Evolutionary conservation across 2,888 invertebrate genomes (phyloP).

Genomic region (Acanthosepion lycidas): DNA sequence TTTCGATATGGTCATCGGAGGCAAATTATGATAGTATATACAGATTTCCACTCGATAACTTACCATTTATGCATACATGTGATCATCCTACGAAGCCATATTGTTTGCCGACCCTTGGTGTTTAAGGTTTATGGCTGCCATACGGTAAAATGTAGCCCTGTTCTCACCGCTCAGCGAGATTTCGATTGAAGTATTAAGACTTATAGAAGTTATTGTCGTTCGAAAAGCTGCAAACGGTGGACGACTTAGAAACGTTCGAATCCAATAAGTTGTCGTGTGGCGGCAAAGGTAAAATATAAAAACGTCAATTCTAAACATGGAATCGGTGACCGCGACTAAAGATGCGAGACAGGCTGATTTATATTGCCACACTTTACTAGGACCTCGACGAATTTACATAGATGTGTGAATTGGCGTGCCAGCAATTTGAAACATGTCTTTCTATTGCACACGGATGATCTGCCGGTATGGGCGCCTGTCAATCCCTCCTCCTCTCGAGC

Average conservation of each 20-base stretch:
- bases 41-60: neutral
- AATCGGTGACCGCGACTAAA: slow-evolving; percentile 1
- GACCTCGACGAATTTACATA: neutral
- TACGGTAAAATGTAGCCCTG: neutral
- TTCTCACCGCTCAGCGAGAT: neutral
- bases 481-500: neutral
- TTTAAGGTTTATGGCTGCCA: neutral
- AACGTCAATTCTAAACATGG: slow-evolving; percentile 18
- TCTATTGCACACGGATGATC: neutral
- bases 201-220: neutral
- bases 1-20: no score
- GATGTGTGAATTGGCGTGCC: slow-evolving; percentile 2
- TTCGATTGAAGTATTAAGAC: neutral
- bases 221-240: neutral
- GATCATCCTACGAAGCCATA: neutral
- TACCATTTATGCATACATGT: no score
- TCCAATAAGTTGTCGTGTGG: neutral
- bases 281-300: slow-evolving; percentile 33
- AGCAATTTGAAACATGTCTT: neutral
- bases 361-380: neutral
- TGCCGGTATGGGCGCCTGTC: neutral
- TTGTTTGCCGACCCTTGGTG: neutral
- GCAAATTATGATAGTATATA: neutral
- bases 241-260: neutral
- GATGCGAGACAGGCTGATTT: neutral